A percentile compares a stretch with the other conserved stretches of the same genome.
These are phyloP conservation scores for Naja naja DNA, from an alignment of 2,113 vertebrate genomes.

Conservation along the genomic window DNA sequence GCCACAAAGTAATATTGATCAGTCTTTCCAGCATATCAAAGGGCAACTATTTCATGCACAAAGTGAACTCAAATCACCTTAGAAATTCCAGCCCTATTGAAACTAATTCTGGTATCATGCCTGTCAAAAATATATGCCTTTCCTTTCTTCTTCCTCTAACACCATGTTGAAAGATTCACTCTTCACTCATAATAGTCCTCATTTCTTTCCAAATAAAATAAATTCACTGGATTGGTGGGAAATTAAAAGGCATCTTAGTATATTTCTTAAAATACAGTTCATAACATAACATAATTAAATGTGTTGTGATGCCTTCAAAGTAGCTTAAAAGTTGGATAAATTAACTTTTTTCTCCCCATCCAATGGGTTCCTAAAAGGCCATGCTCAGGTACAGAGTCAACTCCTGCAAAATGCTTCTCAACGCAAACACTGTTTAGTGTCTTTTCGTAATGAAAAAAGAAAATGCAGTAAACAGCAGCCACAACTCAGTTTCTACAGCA, in stretches of 20 bases:
- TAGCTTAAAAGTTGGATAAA: background rate
- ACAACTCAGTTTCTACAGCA: too few relatives aligned
- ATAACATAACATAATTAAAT: slow-evolving; percentile 46
- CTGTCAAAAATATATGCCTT: background rate
- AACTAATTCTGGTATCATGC: background rate
- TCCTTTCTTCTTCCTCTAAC: background rate
- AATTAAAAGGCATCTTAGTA: background rate
- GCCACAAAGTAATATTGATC: background rate
- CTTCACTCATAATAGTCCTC: background rate
- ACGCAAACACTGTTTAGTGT: too few relatives aligned
- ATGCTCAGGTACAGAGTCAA: too few relatives aligned
- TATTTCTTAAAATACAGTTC: slow-evolving; percentile 14
- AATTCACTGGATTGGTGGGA: background rate
- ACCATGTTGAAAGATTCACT: background rate
- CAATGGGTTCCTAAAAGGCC: too few relatives aligned
- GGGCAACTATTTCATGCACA: background rate
- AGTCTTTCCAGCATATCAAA: background rate
- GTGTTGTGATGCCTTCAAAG: background rate
- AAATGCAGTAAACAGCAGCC: too few relatives aligned
- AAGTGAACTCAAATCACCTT: background rate
- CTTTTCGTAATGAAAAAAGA: too few relatives aligned
- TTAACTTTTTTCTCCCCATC: too few relatives aligned
- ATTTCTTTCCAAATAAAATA: background rate
- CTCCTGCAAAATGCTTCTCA: too few relatives aligned
- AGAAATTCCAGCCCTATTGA: background rate